These are phyloP conservation scores for Clivina fossor DNA, from an alignment of 2,888 invertebrate species.

Conservation along the genomic window DNA sequence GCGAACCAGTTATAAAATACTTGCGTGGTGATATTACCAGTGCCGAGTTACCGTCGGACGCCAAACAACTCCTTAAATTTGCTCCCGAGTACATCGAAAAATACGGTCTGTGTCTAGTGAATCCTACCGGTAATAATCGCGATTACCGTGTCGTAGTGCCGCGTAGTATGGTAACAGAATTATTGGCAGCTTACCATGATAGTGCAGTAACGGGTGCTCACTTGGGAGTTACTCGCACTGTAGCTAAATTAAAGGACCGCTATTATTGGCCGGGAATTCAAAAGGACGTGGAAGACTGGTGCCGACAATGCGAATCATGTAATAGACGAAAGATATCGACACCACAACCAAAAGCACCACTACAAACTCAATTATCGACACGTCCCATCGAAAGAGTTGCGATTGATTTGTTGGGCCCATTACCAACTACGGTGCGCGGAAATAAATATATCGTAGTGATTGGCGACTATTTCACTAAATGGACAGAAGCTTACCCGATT, in stretches of 20 bases:
- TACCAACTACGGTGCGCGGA: conserved; percentile 1
- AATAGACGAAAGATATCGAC: not conserved
- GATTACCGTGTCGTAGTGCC: conserved; percentile 6
- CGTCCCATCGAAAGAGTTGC: conserved; percentile 10
- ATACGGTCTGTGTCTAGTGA: conserved; percentile 1
- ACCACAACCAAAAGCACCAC: not conserved
- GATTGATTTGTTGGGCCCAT: conserved; percentile 8
- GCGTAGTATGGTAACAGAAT: not conserved
- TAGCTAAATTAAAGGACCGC: conserved; percentile 2
- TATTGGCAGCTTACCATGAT: not conserved
- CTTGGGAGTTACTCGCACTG: conserved; percentile 9
- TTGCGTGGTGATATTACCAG: too few relatives aligned
- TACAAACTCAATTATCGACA: not conserved
- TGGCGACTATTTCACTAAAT: conserved; percentile 35
- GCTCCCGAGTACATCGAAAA: not conserved
- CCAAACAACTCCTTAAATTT: not conserved
- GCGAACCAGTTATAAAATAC: not conserved
- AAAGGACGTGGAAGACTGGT: conserved; percentile 6
- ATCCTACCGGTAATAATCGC: not conserved
- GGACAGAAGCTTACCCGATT: conserved; percentile 38
- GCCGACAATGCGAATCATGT: conserved; percentile 7
- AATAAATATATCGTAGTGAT: conserved; percentile 10
- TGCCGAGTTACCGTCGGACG: not conserved
- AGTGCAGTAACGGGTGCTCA: conserved; percentile 10
- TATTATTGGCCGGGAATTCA: conserved; percentile 8